phyloP scores from a whole-genome alignment of 1,140 invertebrate genomes.

The Microplitis demolitor region DNA sequence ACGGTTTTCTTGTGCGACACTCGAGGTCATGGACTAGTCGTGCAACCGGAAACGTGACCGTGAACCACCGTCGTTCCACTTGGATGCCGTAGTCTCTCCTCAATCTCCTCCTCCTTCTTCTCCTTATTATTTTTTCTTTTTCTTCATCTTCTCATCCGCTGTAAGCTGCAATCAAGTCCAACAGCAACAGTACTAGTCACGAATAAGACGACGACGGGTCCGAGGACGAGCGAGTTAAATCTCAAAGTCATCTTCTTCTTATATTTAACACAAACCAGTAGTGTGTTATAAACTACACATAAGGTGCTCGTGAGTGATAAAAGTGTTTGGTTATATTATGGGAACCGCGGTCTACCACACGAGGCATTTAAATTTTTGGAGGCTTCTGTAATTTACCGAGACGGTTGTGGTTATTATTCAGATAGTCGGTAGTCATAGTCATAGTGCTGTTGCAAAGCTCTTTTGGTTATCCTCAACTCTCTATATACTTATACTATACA shows the following conservation, averaged over 20 bases:
- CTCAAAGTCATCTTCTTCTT: too few relatives aligned
- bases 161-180: background rate
- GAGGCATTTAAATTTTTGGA: background rate
- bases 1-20: background rate
- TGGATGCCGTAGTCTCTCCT: background rate
- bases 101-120: background rate
- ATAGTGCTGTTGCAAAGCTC: background rate
- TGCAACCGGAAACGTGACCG: slow-evolving; percentile 29
- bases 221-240: too few relatives aligned
- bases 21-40: slow-evolving; percentile 25
- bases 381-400: slow-evolving; percentile 12
- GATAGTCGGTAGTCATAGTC: too few relatives aligned
- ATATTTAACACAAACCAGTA: too few relatives aligned
- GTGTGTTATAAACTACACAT: too few relatives aligned
- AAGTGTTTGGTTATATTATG: background rate
- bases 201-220: too few relatives aligned
- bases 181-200: background rate
- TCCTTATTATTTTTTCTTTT: background rate
- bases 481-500: background rate
- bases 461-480: background rate
- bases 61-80: slow-evolving; percentile 17
- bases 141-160: background rate
- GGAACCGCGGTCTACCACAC: background rate
- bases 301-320: background rate
- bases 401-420: slow-evolving; percentile 3